Base-by-base conservation (phyloP, 2,888 invertebrate species). In the Taenaris catops region DNA sequence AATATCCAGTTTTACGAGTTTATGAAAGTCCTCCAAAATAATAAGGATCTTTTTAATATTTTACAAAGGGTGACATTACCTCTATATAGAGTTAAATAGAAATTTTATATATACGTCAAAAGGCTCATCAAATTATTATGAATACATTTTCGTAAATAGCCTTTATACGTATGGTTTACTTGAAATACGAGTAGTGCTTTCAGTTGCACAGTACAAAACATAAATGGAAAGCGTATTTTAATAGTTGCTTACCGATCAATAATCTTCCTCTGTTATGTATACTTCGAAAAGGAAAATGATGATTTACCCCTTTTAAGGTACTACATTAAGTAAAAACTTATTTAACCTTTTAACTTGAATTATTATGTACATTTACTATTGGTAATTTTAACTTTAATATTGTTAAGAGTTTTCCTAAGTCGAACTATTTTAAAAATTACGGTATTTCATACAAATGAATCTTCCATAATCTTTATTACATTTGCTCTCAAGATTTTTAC, bases 31-130 rank as follows among this genome's bases (percentile, higher is more conserved):
- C 72, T 69, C 68, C 58, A 59, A 70, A 56, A 62, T 55, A 63
- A 62, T 65, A 71, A 69, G 66, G 65, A 68, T 40, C 43, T 45
- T 45, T 38, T 45, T 33, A 41, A 45, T 41, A 45, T 72, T 65
- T 56, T 45, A 45, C 41, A 33, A 66, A 63, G 48, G 58, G 58
- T 61, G 36, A 45, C 62, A 73, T 67, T 79, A 80, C 79, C 70
- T 78, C 72, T 75, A 58, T n/a, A n/a, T 74, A 75, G 71, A 69
- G 58, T 66, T 49, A 73, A 73, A 75, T 80, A 80, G 76, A 48
- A 61, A 76, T 74, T 51, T 41, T 79, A 75, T 78, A 72, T 67
- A 61, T 55, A 59, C 57, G 62, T 55, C 55, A 51, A 60, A 61
- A 59, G 64, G 62, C 69, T 72, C 58, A 62, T 56, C 62, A 66